A percentile compares a stretch with the other conserved stretches of the same genome.
These are phyloP conservation scores for Sarcophaga bullata DNA, from an alignment of 1,140 invertebrate genomes.

Conservation along the genomic window DNA sequence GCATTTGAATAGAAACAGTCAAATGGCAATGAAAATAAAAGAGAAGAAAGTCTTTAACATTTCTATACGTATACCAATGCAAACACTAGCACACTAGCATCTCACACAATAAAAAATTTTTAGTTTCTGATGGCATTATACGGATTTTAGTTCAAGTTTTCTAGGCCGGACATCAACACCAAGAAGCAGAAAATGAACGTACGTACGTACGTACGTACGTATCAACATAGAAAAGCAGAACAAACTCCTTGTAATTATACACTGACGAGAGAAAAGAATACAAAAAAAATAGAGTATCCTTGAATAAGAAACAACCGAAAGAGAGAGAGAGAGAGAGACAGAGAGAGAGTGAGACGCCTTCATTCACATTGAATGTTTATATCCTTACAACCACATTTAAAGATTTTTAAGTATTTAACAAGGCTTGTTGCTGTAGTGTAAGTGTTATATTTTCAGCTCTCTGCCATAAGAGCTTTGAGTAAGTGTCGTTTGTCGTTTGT, in stretches of 20 bases:
- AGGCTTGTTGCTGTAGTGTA: neutral
- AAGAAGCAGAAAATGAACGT: neutral
- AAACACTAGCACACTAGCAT: neutral
- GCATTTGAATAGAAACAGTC: neutral
- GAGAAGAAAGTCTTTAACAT: neutral
- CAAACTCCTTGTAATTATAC: neutral
- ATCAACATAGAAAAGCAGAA: neutral
- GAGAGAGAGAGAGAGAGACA: conserved; percentile 8
- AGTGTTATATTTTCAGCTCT: neutral
- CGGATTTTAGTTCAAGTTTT: conserved; percentile 21
- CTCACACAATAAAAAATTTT: neutral
- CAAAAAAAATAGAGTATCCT: neutral
- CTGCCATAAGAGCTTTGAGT: neutral
- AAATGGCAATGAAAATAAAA: neutral
- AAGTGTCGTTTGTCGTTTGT: neutral
- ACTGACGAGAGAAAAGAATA: neutral
- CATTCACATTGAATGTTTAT: neutral
- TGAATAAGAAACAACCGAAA: neutral
- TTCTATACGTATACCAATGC: neutral
- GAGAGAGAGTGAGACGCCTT: neutral
- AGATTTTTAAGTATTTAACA: conserved; percentile 2
- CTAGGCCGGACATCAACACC: neutral
- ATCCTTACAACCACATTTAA: neutral
- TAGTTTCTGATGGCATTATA: neutral
- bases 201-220: too few relatives aligned